Evolutionary conservation across 2,888 invertebrate species (phyloP), one percentile per base, ranked within the genome.

Genomic region (Nemapogon koenigi): DNA sequence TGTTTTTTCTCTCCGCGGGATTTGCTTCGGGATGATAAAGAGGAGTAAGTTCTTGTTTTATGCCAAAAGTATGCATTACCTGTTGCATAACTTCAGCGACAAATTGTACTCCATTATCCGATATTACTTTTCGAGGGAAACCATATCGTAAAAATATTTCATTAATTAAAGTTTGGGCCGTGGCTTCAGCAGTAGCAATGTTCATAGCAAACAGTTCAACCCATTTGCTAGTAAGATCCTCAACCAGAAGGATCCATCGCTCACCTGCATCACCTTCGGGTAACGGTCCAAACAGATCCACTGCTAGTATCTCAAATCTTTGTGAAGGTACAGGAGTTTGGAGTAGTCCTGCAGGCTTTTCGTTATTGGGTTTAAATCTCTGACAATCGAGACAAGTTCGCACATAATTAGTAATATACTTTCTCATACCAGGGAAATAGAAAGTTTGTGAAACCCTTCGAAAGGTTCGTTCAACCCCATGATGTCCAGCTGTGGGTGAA

Each of bases 41-140:
- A 1, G 52, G 49, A 3, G 43, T 50, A 8, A 48, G 39, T 0
- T 28, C 22, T 15, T 53, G 50, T 15, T 45, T 31, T 14, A 54
- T 46, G 2, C 40, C 46, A 2, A 47, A 36, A 1, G 36, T 46
- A 17, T 16, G 27, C 32, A 39, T 17, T 1, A 49, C 36, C 17
- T 52, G 38, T 25, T 55, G 55, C 51, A 55, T 54, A 2, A 52
- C 27, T 0, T 43, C 47, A 1, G 51, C 45, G 1, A 56, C 43
- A 33, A 55, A 54, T 33, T 57, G 55, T 0, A 46, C 39, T 0
- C 55, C 57, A 15, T 59, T 59, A 33, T 57, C 52, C 3, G 46
- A 48, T 10, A 52, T 42, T 0, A 56, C 37, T 10, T 49, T 30
- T 10, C 55, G 22, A 1, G 51, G 52, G 3, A 49, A 25, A 4